These are phyloP conservation scores for Coronaproctus castanopsis DNA, from an alignment of 2,888 invertebrate genomes.

Conservation along the genomic window DNA sequence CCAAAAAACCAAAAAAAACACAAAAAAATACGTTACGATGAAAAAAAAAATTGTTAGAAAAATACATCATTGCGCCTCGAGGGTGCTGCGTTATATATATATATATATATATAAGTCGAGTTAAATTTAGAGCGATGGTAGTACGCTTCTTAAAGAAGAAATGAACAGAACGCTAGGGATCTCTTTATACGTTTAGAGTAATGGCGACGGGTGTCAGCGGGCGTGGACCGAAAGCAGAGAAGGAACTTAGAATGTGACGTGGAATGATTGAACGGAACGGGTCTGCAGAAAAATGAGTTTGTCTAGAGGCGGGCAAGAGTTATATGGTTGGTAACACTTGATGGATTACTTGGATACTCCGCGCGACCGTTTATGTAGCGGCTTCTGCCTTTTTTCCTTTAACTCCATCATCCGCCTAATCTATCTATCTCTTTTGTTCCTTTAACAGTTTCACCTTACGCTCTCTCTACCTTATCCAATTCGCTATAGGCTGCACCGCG, in stretches of 20 bases:
- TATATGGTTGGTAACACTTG: slow-evolving; percentile 11
- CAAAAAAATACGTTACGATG: no score
- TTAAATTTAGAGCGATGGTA: no score
- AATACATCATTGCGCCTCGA: no score
- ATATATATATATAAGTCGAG: no score
- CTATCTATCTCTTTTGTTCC: neutral
- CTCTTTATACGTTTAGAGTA: no score
- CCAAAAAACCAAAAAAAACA: no score
- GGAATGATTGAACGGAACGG: slow-evolving; percentile 10
- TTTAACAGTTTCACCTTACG: neutral
- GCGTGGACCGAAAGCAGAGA: neutral
- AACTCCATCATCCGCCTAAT: neutral
- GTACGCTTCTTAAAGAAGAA: no score
- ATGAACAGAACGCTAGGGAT: neutral
- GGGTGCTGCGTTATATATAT: no score
- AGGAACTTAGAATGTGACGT: slow-evolving; percentile 2
- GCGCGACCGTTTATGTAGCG: slow-evolving; percentile 2
- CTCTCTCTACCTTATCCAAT: slow-evolving; percentile 6
- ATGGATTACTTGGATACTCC: slow-evolving; percentile 11
- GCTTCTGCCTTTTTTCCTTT: slow-evolving; percentile 8
- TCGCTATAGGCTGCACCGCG: no score
- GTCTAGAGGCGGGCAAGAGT: slow-evolving; percentile 11
- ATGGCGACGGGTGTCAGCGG: no score
- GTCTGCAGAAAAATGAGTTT: slow-evolving; percentile 11
- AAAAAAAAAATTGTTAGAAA: no score